Base-by-base conservation (phyloP, 2,888 invertebrate genomes). In the Aleiodes testaceus region DNA sequence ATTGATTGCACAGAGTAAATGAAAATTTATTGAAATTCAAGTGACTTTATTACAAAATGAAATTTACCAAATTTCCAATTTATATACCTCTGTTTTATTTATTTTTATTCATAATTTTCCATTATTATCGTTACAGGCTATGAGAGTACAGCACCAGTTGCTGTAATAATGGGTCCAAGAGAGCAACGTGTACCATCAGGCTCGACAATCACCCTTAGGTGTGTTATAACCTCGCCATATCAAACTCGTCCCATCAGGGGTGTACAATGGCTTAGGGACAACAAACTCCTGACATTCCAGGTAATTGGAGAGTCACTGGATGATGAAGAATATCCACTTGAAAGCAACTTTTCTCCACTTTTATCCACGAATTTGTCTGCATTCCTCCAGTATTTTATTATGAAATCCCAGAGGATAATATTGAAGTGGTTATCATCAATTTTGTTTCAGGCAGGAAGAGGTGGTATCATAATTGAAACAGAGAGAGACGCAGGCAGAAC, bases 381-480 rank as follows among this genome's bases (percentile, higher is more conserved):
- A 45, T 42, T 22, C 67, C 20, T 44, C 7, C 26, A 45, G 63
- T 12, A 45, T 63, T 45, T 63, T 63, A 45, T 63, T 63, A 63
- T 63, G 11, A 63, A 44, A 44, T 63, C 20, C 63, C n/a, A 12
- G 22, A n/a, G 45, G 45, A 47, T 45, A 12, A 63, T 7, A 3
- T 44, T 45, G 63, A 63, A 20, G 44, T 11, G 11, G 6, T 5
- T 22, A n/a, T 18, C 59, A 64, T 45, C 18, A 14, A 53, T 55
- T 72, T 75, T 66, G 74, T 73, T 55, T 75, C 81, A 89, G 89
- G 87, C 89, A 68, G 87, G 87, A 66, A 84, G 89, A 75, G 90
- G 91, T 73, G 91, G 91, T 70, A 90, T 92, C 82, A 90, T 91
- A 77, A 90, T 93, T 79, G 91, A 92, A 82, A 91, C 92, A 74